Conservation (phyloP, 2,113 vertebrate species). For the Bos taurus region ARS-UCD2.0 NC_037343.1:56324001-56324500, state of each 20-base stretch:
- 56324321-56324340: not conserved
- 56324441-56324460: not conserved
- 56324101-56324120: not conserved
- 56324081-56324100: not conserved
- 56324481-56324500: not conserved
- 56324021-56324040: not conserved
- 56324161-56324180: not conserved
- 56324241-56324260: too few species aligned
- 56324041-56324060: not conserved
- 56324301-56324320: not conserved
- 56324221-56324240: not conserved
- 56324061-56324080: not conserved
- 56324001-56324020: not conserved
- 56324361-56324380: not conserved
- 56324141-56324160: not conserved
- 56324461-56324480: not conserved
- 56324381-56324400: not conserved
- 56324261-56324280: not conserved
- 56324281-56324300: not conserved
- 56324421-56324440: not conserved
- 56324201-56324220: accelerated
- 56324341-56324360: not conserved
- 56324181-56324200: not conserved
- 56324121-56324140: not conserved
- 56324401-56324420: not conserved